Evolutionary conservation across 2,113 vertebrate species (phyloP), one percentile per base, ranked within the genome.

Genomic region (Podilymbus podiceps): DNA sequence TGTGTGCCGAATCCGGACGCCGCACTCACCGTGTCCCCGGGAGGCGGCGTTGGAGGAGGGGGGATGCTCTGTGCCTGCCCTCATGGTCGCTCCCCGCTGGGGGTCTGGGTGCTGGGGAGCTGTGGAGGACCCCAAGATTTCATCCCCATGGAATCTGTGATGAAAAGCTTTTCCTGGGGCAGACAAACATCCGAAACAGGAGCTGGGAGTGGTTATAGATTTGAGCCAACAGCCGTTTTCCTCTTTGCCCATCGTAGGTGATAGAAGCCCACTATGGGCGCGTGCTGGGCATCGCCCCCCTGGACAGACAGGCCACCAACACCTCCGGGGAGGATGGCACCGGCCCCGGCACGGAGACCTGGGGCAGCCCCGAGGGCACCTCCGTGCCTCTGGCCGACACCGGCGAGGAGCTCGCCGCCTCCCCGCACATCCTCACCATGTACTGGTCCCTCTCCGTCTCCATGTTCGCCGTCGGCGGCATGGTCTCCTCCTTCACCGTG

Each of bases 361-460:
- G 90, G 71, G 12, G 8, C 18, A 77, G 88, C 68, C 85, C 95
- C 5, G 40, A 95, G 30, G 58, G 44, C 50, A 17, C 22, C 0
- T 11, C 42, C 2, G 3, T 22, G 8, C 31, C 90, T 22, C 44
- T 1, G 0, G 28, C 5, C 2, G 25, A 25, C 72, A 13, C 1
- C 12, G 1, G 22, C 0, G 30, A 89, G 69, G 90, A 93, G 10
- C 67, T 22, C 0, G 1, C 73, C 27, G 0, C 33, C 62, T 27
- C 83, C 24, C 58, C 98, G 6, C 88, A 97, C 13, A 4, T 96
- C 3, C 95, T 99, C 40, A 97, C 98, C 90, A 99, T 99, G 98
- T 98, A 99, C 88, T 99, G 99, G 99, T 99, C 99, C 15, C 90
- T 99, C 53, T 99, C 99, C 0, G 99, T 99, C 80, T 98, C 99